Percentiles rank a stretch among this genome's conserved stretches.
Conservation (phyloP, 1,140 invertebrate genomes). For the Carcinoscorpius rotundicauda region DNA sequence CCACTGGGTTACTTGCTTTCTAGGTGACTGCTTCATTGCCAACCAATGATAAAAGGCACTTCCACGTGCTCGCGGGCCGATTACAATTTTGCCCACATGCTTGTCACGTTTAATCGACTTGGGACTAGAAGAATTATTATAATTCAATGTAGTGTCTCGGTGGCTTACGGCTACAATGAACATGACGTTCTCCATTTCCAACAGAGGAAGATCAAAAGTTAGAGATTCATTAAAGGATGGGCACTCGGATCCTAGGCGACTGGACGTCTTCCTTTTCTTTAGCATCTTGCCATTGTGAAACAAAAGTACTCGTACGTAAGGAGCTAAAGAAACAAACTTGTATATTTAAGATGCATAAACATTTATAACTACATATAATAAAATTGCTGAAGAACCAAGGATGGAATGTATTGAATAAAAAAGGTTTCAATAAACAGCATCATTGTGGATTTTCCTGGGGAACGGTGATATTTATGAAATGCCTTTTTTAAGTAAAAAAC, state of each 20-base stretch:
- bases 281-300: conserved; percentile 39
- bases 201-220: conserved; percentile 38
- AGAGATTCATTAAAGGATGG: conserved; percentile 41
- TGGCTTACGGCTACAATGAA: conserved; percentile 35
- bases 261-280: conserved; percentile 42
- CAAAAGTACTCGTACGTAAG: conserved; percentile 40
- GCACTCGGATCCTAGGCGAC: conserved; percentile 27
- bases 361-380: too few relatives aligned
- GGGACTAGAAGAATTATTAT: background rate
- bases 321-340: conserved; percentile 31
- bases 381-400: too few relatives aligned
- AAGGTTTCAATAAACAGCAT: too few relatives aligned
- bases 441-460: too few relatives aligned
- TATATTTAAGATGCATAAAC: background rate
- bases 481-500: too few relatives aligned
- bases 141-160: conserved; percentile 26
- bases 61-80: conserved; percentile 38
- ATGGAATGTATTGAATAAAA: too few relatives aligned
- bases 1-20: conserved; percentile 47
- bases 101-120: conserved; percentile 29
- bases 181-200: conserved; percentile 35
- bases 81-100: conserved; percentile 39
- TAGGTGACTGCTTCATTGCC: conserved; percentile 43
- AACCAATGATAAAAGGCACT: conserved; percentile 44
- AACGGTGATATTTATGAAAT: too few relatives aligned